A percentile compares a stretch with the other conserved stretches of the same genome.
These are phyloP conservation scores for Melanotaenia parkinsoni DNA, from an alignment of 2,797 vertebrate genomes.

Conservation along the genomic window DNA sequence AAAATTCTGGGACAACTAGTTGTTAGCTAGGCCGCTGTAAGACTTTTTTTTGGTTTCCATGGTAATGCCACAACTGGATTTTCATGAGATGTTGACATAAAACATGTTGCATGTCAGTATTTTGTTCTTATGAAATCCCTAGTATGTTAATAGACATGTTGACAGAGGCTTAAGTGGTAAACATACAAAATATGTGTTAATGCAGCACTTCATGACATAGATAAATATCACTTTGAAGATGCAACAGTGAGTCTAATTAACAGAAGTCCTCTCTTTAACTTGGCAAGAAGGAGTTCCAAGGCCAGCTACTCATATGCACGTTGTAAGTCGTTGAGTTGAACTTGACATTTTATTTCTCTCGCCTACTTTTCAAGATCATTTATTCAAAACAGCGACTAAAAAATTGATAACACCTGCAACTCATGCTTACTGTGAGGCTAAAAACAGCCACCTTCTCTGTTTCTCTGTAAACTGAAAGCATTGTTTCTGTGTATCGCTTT, in stretches of 20 bases:
- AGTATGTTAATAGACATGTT: background rate
- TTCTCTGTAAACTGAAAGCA: slow-evolving; percentile 14
- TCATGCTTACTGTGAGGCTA: slow-evolving; percentile 4
- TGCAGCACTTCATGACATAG: background rate
- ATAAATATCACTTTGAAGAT: background rate
- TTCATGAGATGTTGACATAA: background rate
- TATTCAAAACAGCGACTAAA: background rate
- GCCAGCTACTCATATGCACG: slow-evolving; percentile 13
- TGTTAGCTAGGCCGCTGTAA: background rate
- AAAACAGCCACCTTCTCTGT: slow-evolving; percentile 11
- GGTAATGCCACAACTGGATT: background rate
- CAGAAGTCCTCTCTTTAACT: slow-evolving; percentile 9
- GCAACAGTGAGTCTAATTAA: background rate
- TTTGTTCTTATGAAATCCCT: background rate
- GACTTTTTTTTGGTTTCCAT: background rate
- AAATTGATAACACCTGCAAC: background rate
- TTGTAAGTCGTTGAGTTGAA: slow-evolving; percentile 2
- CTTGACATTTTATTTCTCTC: background rate
- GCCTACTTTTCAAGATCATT: background rate
- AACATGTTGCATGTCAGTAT: background rate
- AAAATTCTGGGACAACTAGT: too few species aligned
- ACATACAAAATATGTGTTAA: too few species aligned
- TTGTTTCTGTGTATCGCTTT: slow-evolving; percentile 25
- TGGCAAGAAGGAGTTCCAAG: slow-evolving; percentile 21
- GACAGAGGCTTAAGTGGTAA: background rate